Base-by-base conservation (phyloP, 2,113 vertebrate genomes). In the Carettochelys insculpta region DNA sequence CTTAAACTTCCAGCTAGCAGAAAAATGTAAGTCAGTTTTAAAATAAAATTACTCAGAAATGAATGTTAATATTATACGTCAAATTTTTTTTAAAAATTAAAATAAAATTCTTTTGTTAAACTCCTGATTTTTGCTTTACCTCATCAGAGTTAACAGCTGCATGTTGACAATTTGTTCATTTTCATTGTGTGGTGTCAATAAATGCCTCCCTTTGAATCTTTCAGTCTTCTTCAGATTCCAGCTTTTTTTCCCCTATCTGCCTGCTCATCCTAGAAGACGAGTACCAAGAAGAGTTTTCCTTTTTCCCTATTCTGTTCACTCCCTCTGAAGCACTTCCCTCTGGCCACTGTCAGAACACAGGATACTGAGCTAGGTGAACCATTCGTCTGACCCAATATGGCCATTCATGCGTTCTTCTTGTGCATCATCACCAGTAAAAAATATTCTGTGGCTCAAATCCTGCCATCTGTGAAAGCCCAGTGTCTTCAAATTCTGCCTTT, bases 21-120 rank as follows among this genome's bases (percentile, higher is more conserved):
- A 73, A 84, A 95, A 95, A 90, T 93, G 80, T 93, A 77, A 88
- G 24, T 61, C 58, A 83, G 86, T 96, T 92, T 89, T 78, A 89
- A 95, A 95, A 87, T 94, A 81, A 90, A 90, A 94, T 82, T 83
- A 41, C 45, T 93, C 68, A 2, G 2, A 94, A 94, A 53, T 77
- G 58, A 90, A 87, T 48, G 31, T 45, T 25, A 45, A 75, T 45
- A 45, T 86, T 90, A 82, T 82, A 47, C 82, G 71, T 77, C 78
- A 86, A 79, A 86, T 82, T 81, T 86, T 53, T n/a, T n/a, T 81
- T 68, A 81, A 77, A 90, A 51, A 54, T 53, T 65, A 20, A 79
- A 25, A 29, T 34, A 47, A 80, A 92, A 75, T 11, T 0, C 1
- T 19, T 29, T 78, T 92, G 78, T 86, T 51, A 65, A 53, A 8